Percentiles rank a stretch among this genome's conserved stretches.
phyloP scores from a whole-genome alignment of 1,140 invertebrate species.

The Battus philenor region DNA sequence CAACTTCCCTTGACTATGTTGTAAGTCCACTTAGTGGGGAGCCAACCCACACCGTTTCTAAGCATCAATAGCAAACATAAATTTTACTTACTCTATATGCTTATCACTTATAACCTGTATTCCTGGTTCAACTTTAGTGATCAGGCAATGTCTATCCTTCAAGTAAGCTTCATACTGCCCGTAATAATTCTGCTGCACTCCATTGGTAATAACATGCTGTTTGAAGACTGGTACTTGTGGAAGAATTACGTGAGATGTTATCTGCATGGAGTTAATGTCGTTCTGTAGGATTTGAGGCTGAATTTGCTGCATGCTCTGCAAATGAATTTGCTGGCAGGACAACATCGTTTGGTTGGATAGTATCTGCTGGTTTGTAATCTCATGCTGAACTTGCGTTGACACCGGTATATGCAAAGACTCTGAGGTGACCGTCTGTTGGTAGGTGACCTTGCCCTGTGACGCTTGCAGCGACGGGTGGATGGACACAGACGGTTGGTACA shows the following conservation, averaged over 20 bases:
- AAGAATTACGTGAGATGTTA: conserved; percentile 50
- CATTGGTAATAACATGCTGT: conserved; percentile 45
- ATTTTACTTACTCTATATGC: conserved; percentile 44
- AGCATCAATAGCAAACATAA: no score
- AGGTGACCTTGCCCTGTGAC: conserved; percentile 46
- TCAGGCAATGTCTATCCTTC: conserved; percentile 44
- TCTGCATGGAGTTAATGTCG: conserved; percentile 44
- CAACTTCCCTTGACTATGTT: no score
- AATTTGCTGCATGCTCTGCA: conserved; percentile 46
- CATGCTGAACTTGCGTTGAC: conserved; percentile 30
- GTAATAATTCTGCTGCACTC: conserved; percentile 43
- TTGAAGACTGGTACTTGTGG: conserved; percentile 51
- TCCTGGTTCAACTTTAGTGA: conserved; percentile 46
- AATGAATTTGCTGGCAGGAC: conserved; percentile 53
- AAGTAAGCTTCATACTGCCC: conserved; percentile 44
- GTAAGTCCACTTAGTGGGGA: no score
- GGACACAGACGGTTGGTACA: conserved; percentile 44
- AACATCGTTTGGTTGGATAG: conserved; percentile 51
- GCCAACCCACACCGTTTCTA: no score
- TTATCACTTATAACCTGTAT: conserved; percentile 29
- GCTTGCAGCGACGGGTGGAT: conserved; percentile 44
- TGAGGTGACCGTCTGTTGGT: conserved; percentile 47
- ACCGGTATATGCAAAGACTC: conserved; percentile 49
- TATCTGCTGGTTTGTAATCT: conserved; percentile 36
- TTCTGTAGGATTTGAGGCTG: conserved; percentile 40